Base-by-base conservation (phyloP, 2,113 vertebrate species). In the Cygnus atratus region DNA sequence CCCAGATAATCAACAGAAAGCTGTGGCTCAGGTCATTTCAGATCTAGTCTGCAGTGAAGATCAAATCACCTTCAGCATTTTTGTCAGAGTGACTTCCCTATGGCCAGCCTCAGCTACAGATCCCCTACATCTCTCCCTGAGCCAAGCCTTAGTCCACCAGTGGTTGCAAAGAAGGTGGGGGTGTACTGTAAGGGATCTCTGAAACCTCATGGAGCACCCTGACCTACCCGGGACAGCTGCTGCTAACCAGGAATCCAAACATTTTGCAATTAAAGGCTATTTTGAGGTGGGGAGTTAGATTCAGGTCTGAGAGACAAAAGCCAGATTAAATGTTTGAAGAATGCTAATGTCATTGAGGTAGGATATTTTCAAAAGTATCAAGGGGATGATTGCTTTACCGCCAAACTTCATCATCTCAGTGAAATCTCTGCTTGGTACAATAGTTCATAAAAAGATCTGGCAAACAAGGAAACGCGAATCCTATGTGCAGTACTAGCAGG, bases 371-470 rank as follows among this genome's bases (percentile, higher is more conserved):
- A 31, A 80, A 85, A 65, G 50, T 52, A 66, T 71, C 15, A 7
- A 55, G 39, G 52, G 29, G n/a, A 84, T 62, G 46, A 92, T 83
- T 15, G 29, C 44, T 77, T 90, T 57, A 83, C 17, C 62, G 48
- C 31, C 52, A n/a, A 78, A 84, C 28, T 78, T 63, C 22, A 55
- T 19, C 33, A 13, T 76, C 58, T 62, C 35, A 58, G 39, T 70
- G 54, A 79, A 90, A 71, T 33, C 25, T 78, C 39, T 84, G 70
- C 35, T 72, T 87, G 48, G 26, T 74, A 76, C 75, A 85, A 75
- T 10, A 33, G 35, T 58, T 72, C 44, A 17, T 39, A 79, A 82
- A 94, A 35, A 8, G 26, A 57, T 35, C 48, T 66, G 21, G 48
- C 62, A 85, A 91, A 43, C 5, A 72, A 68, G 15, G 31, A 54